Evolutionary conservation across 2,797 vertebrate genomes (phyloP).

Genomic region (Scleropages formosus): DNA sequence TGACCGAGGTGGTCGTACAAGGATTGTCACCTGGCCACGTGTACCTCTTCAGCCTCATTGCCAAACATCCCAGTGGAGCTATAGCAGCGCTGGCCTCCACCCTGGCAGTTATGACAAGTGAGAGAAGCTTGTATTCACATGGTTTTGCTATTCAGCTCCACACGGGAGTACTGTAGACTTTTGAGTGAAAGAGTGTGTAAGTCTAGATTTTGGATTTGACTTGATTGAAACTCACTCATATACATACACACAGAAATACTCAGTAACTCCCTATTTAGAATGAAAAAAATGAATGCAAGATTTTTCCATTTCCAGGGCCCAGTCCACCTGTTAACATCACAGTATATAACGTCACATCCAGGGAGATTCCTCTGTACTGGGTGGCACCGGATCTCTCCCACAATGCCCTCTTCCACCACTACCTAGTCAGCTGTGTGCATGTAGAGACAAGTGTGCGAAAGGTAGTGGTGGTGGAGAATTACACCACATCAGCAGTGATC

Average conservation of each 20-base stretch:
- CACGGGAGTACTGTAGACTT: background rate
- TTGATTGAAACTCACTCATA: background rate
- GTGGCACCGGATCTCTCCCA: constrained; percentile 50
- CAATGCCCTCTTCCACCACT: constrained; percentile 61
- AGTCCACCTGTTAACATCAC: constrained; percentile 69
- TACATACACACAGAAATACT: background rate
- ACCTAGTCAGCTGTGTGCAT: constrained; percentile 68
- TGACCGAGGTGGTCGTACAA: constrained; percentile 57
- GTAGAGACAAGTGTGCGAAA: constrained; percentile 52
- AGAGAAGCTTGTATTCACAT: constrained; percentile 48
- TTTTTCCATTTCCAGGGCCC: constrained; percentile 62
- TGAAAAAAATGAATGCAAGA: background rate
- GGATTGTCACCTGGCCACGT: constrained; percentile 72
- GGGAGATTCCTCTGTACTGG: constrained; percentile 73
- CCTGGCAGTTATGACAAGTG: constrained; percentile 65
- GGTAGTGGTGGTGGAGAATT: constrained; percentile 56
- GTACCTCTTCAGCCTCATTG: constrained; percentile 74
- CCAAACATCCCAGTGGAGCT: constrained; percentile 62
- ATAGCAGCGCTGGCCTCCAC: constrained; percentile 68
- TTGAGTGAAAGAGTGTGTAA: too few species aligned
- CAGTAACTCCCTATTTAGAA: background rate
- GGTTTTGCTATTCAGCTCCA: constrained; percentile 39
- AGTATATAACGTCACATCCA: constrained; percentile 55
- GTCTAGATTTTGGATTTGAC: background rate
- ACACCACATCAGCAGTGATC: constrained; percentile 60